Conservation (phyloP, 2,797 vertebrate genomes). For the Gouania willdenowi region DNA sequence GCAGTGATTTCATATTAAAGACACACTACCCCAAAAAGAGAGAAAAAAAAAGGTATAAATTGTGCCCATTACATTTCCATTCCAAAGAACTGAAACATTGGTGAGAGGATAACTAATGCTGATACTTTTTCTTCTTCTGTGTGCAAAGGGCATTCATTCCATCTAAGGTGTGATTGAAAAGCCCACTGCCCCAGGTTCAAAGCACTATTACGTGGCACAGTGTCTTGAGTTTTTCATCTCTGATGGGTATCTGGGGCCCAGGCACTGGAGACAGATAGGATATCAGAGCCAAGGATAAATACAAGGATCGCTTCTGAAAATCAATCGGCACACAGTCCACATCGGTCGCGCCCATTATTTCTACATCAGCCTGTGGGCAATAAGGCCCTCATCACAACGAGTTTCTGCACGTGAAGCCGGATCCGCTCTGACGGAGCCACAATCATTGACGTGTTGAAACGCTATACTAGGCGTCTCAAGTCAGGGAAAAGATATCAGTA, state of each 20-base stretch:
- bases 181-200: constrained; percentile 56
- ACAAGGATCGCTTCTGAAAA: constrained; percentile 65
- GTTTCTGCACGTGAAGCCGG: constrained; percentile 12
- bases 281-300: constrained; percentile 68
- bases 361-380: constrained; percentile 37
- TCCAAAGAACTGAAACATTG: constrained; percentile 30
- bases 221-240: constrained; percentile 68
- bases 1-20: constrained; percentile 42
- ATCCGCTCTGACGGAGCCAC: constrained; percentile 7
- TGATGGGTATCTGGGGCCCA: constrained; percentile 58
- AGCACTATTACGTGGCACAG: constrained; percentile 58
- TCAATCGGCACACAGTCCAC: constrained; percentile 58
- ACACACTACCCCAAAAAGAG: constrained; percentile 7
- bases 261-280: constrained; percentile 61
- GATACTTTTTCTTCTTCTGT: constrained; percentile 18
- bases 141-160: constrained; percentile 53
- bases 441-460: neutral
- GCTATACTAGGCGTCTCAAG: too few species aligned
- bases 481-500: too few species aligned
- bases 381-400: constrained; percentile 33
- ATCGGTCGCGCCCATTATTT: constrained; percentile 49
- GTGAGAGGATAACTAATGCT: constrained; percentile 54
- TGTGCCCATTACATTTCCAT: constrained; percentile 44
- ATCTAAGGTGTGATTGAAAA: constrained; percentile 67
- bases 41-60: too few species aligned